Conservation (phyloP, 1,140 invertebrate genomes). For the Muscidifurax raptorellus region DNA sequence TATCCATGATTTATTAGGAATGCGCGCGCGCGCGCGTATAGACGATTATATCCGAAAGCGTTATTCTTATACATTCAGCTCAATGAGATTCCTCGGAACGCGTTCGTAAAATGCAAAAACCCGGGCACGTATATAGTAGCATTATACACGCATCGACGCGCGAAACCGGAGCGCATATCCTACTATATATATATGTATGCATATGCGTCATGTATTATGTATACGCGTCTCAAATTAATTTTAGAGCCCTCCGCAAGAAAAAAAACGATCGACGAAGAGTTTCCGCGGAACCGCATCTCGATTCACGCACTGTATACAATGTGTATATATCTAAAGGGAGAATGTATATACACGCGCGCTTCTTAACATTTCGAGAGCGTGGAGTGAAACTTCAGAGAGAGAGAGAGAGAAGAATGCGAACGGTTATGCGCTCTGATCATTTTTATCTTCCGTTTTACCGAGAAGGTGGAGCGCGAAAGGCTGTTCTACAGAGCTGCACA, state of each 20-base stretch:
- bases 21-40: neutral
- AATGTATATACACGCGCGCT: neutral
- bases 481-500: neutral
- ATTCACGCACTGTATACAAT: neutral
- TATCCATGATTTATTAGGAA: neutral
- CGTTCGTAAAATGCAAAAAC: conserved; percentile 32
- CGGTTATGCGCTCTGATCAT: conserved; percentile 22
- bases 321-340: too few relatives aligned
- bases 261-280: neutral
- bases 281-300: conserved; percentile 31
- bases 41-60: neutral
- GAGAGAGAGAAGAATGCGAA: conserved; percentile 36
- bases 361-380: conserved; percentile 31
- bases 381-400: neutral
- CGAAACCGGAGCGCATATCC: conserved; percentile 22
- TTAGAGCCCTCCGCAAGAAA: neutral
- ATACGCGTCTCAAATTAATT: conserved; percentile 14
- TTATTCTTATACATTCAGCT: conserved; percentile 1
- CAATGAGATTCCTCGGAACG: conserved; percentile 32
- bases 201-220: neutral
- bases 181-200: too few relatives aligned
- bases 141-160: neutral
- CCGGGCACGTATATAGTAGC: too few relatives aligned
- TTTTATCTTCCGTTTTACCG: conserved; percentile 35
- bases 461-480: conserved; percentile 17